Evolutionary conservation across 2,113 vertebrate species (phyloP), one percentile per base, ranked within the genome.

Genomic region (Sebastes fasciatus): DNA sequence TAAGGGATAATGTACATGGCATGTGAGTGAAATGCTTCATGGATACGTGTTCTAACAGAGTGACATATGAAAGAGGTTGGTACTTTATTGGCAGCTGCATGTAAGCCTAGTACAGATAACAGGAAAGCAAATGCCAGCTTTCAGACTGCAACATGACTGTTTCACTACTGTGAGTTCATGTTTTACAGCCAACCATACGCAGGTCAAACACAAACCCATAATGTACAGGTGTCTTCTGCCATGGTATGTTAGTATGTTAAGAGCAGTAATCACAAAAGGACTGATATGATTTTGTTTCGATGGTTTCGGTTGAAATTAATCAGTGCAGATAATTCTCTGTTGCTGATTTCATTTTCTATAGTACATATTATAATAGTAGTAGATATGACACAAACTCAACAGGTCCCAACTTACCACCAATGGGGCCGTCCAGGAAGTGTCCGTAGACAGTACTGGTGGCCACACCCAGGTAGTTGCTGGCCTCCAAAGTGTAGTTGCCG

Each of bases 401-500:
- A 8, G 40, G 51, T 57, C 19, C 7, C 40, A 45, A 76, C 88
- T 77, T 77, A 93, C 94, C 88, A 0, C 74, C 81, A 13, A 90
- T 70, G 83, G 97, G 92, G 86, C 95, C 72, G 82, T 96, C 94
- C 49, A 99, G 96, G 92, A 99, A 99, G 90, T 99, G 97, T 12
- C 97, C 98, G 5, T 96, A 96, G 85, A 99, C 96, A 0, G 96
- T 97, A 86, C 96, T 96, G 82, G 89, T 96, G 91, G 95, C 96
- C 0, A 93, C 92, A 19, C 98, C 98, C 93, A 99, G 91, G 19
- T 94, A 94, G 93, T 99, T 99, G 83, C 89, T 96, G 61, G 97
- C 98, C 80, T 97, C 93, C 54, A 99, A 95, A 0, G 98, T 99
- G 87, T 99, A 99, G 96, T 99, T 99, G 85, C 98, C 98, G 0